Percentiles rank a stretch among this genome's conserved stretches.
phyloP scores from a whole-genome alignment of 2,797 vertebrate genomes.

The Micromesistius poutassou region DNA sequence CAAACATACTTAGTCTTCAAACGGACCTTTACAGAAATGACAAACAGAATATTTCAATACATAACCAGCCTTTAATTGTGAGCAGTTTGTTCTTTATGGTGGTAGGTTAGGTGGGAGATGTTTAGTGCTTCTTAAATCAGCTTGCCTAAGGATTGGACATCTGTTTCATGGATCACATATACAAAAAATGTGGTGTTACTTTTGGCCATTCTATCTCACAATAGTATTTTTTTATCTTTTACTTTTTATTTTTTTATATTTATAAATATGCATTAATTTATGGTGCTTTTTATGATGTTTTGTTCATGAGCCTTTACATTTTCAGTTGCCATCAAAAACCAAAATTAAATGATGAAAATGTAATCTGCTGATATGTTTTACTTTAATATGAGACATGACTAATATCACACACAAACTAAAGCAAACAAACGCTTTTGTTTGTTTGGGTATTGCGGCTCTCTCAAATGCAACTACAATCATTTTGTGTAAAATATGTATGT shows the following conservation, averaged over 20 bases:
- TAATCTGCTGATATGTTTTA: slow-evolving; percentile 26
- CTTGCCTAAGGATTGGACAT: slow-evolving; percentile 35
- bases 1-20: not conserved
- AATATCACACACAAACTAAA: not conserved
- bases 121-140: slow-evolving; percentile 8
- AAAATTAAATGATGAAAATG: slow-evolving; percentile 72
- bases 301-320: slow-evolving; percentile 83
- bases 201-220: slow-evolving; percentile 73
- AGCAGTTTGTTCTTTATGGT: slow-evolving; percentile 30
- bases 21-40: not conserved
- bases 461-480: not conserved
- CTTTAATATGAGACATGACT: not conserved
- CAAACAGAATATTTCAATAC: slow-evolving; percentile 10
- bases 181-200: slow-evolving; percentile 57
- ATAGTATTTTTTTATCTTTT: slow-evolving; percentile 72
- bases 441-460: not conserved
- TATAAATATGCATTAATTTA: slow-evolving; percentile 80
- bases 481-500: not conserved
- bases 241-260: slow-evolving; percentile 76
- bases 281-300: slow-evolving; percentile 81
- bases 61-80: slow-evolving; percentile 41
- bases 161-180: slow-evolving; percentile 36
- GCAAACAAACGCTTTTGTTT: not conserved
- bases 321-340: slow-evolving; percentile 80
- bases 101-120: slow-evolving; percentile 2